Evolutionary conservation across 1,140 invertebrate genomes (phyloP).

Genomic region (Drosophila biarmipes): DNA sequence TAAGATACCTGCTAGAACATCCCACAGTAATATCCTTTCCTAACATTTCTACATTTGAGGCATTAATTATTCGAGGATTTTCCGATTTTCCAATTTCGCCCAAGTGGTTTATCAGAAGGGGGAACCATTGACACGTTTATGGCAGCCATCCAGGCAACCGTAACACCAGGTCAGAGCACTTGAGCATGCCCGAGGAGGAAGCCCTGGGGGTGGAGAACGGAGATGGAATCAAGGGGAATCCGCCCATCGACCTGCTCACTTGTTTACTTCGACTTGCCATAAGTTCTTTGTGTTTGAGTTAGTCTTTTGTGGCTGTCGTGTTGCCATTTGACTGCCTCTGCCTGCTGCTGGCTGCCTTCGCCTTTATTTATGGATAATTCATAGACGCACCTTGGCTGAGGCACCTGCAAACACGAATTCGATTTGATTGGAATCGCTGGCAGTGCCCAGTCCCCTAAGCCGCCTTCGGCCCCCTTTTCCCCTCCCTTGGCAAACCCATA

Average conservation of each 20-base stretch:
- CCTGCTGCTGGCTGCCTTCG: conserved; percentile 25
- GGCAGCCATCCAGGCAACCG: conserved; percentile 24
- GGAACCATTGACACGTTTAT: conserved; percentile 36
- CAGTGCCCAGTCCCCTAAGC: conserved; percentile 10
- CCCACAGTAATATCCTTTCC: background rate
- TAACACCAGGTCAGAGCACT: conserved; percentile 24
- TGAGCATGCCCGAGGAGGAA: conserved; percentile 17
- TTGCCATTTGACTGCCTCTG: conserved; percentile 63
- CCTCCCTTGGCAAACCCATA: conserved; percentile 4
- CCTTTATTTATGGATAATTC: conserved; percentile 70
- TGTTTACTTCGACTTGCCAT: conserved; percentile 56
- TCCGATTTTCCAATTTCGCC: conserved; percentile 21
- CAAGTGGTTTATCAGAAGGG: conserved; percentile 7
- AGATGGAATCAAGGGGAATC: conserved; percentile 3
- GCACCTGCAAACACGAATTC: conserved; percentile 58
- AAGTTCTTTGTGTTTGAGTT: conserved; percentile 55
- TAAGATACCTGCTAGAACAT: background rate
- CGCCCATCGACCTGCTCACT: conserved; percentile 21
- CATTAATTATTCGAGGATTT: conserved; percentile 12
- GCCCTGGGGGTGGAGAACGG: background rate
- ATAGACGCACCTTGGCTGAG: conserved; percentile 68
- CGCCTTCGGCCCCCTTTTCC: background rate
- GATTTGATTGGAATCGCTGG: conserved; percentile 49
- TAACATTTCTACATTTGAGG: background rate
- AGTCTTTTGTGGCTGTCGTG: conserved; percentile 35